A percentile compares a stretch with the other conserved stretches of the same genome.
Conservation (phyloP, 2,888 invertebrate genomes). For the Agonum fuliginosum region DNA sequence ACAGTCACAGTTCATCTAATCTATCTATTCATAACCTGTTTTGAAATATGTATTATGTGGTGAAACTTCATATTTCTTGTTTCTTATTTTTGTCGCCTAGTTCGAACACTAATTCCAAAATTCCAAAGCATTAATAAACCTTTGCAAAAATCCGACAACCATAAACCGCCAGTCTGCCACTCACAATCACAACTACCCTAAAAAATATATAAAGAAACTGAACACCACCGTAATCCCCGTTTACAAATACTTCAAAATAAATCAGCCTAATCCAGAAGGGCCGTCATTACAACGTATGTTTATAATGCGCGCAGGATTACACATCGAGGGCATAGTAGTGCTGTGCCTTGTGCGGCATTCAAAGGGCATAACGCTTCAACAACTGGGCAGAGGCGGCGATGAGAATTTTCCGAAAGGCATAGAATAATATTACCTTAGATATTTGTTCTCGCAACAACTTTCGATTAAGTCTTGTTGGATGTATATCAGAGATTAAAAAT, state of each 20-base stretch:
- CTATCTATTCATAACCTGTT: too few relatives aligned
- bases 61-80: not conserved
- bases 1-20: too few relatives aligned
- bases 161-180: not conserved
- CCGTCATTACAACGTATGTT: conserved; percentile 65
- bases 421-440: too few relatives aligned
- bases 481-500: too few relatives aligned
- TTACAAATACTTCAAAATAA: conserved; percentile 71
- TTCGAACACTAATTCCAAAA: not conserved
- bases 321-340: conserved; percentile 63
- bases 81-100: not conserved
- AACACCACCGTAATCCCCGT: conserved; percentile 67
- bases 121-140: not conserved
- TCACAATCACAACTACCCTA: not conserved
- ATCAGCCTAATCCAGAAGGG: conserved; percentile 69
- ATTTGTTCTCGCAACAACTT: too few relatives aligned
- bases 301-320: conserved; percentile 71
- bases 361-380: conserved; percentile 19
- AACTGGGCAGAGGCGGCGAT: too few relatives aligned
- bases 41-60: not conserved
- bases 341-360: conserved; percentile 2
- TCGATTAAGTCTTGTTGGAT: too few relatives aligned
- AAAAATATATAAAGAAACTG: conserved; percentile 60
- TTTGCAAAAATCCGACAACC: not conserved
- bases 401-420: too few relatives aligned